Evolutionary conservation across 2,113 vertebrate species (phyloP), one percentile per base, ranked within the genome.

Genomic region (Trogon surrucura): DNA sequence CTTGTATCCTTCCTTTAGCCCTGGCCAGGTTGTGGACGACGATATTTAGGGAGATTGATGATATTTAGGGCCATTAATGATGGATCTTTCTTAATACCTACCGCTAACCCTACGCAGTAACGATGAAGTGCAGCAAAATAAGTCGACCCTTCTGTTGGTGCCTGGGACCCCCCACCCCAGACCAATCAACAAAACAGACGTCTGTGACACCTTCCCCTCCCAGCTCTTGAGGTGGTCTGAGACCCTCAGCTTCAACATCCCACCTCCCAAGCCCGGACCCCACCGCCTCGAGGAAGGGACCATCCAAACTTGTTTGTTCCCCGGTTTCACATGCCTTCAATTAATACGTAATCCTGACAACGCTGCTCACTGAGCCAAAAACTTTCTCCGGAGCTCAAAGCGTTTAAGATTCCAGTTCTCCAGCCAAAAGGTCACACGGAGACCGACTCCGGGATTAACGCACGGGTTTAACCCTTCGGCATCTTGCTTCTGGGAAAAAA

Each of bases 251-350:
- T 10, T 32, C 66, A 5, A 10, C 21, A 7, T 11, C 13, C 16
- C 60, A 11, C 32, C 58, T 56, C 34, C 51, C 5, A 6, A 32
- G 45, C 62, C 57, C 1, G 8, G 64, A 36, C 6, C 14, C 1
- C 2, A 4, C 2, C 5, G 1, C 47, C 8, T 5, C 65, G 2
- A 30, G 50, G 13, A 15, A 48, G 26, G 62, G 19, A 41, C 23
- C 11, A 12, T 11, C 69, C 69, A 6, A 51, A 6, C 7, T 47
- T 26, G 2, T 19, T n/a, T 38, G 19, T 32, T 23, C 53, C 62
- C 6, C 6, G 27, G 25, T 11, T 71, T 34, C 16, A 1, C 50
- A 3, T 11, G 22, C 56, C 57, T 66, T 8, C 21, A 30, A 65
- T 26, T 25, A 27, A 50, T 10, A 14, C 1, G 44, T 27, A 58